Percentiles rank a stretch among this genome's conserved stretches.
These are phyloP conservation scores for Amitus sp. DNA, from an alignment of 2,888 invertebrate species.

Conservation along the genomic window DNA sequence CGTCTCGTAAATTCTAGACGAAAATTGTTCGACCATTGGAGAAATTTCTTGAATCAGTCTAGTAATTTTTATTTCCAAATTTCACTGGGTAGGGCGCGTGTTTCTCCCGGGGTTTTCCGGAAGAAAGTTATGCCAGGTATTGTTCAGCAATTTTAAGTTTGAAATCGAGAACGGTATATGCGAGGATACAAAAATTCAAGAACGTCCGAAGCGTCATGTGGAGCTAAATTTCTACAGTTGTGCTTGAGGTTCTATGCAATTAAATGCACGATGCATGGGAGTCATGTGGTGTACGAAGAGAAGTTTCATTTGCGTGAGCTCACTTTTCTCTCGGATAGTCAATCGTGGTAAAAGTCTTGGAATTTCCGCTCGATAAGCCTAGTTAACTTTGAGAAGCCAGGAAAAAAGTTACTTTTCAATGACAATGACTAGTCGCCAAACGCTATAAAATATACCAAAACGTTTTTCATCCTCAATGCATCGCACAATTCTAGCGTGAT, in stretches of 20 bases:
- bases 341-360: constrained; percentile 42
- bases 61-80: no score
- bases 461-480: no score
- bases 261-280: constrained; percentile 19
- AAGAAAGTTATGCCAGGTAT: no score
- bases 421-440: not conserved
- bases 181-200: no score
- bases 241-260: constrained; percentile 32
- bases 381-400: constrained; percentile 15
- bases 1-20: no score
- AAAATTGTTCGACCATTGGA: no score
- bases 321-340: constrained; percentile 39
- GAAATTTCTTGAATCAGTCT: no score
- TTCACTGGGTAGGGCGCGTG: no score
- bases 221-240: constrained; percentile 39
- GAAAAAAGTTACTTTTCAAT: not conserved
- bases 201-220: not conserved
- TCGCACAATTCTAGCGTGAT: no score
- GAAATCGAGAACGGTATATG: no score
- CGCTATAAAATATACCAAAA: not conserved
- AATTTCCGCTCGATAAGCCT: constrained; percentile 37
- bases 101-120: no score
- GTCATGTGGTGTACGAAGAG: constrained; percentile 25
- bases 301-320: constrained; percentile 30
- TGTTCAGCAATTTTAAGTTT: no score